Conservation (phyloP, 2,797 vertebrate species). For the Sciurus carolinensis region DNA sequence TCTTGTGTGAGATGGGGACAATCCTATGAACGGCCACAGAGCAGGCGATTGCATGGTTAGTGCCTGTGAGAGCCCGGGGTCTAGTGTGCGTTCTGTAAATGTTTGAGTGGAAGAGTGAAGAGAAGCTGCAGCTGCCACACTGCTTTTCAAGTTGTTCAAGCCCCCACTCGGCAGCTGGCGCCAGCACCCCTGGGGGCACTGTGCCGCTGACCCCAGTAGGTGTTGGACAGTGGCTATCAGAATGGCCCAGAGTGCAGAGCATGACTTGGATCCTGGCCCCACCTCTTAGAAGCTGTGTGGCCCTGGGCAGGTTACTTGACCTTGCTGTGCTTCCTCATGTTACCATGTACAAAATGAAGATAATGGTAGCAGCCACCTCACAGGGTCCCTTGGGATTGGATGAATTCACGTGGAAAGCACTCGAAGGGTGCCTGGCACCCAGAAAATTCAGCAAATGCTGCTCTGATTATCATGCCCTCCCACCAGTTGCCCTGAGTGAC, state of each 20-base stretch:
- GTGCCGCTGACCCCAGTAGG: background rate
- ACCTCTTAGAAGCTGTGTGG: background rate
- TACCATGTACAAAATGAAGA: background rate
- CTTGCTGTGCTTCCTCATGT: background rate
- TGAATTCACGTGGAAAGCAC: background rate
- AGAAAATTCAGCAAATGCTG: no score
- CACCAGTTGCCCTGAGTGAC: no score
- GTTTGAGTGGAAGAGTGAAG: no score
- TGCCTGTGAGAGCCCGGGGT: background rate
- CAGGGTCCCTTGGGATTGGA: no score
- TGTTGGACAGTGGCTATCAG: background rate
- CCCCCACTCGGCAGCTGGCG: background rate
- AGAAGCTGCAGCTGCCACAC: rapidly evolving
- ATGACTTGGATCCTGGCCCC: background rate
- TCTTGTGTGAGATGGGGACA: background rate
- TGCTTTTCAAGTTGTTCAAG: background rate
- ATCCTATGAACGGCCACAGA: rapidly evolving
- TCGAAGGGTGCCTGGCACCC: background rate
- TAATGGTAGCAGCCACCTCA: no score
- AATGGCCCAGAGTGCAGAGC: background rate
- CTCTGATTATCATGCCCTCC: background rate
- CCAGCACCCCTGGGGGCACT: background rate
- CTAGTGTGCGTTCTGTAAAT: background rate
- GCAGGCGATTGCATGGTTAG: background rate
- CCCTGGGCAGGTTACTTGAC: background rate